Evolutionary conservation across 2,888 invertebrate genomes (phyloP).

Genomic region (Hedya salicella): DNA sequence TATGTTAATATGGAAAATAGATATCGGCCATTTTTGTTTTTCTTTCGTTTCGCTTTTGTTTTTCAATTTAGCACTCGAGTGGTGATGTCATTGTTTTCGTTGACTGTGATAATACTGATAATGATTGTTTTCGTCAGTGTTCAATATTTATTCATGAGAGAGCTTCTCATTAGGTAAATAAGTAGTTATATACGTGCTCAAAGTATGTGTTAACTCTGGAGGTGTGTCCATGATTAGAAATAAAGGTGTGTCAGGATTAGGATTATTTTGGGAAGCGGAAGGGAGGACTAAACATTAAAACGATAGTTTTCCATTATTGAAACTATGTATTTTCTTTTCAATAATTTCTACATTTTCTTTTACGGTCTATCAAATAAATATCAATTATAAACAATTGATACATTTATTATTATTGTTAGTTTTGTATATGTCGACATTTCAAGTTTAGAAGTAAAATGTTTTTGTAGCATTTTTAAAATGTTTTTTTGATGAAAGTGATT

Average conservation of each 20-base stretch:
- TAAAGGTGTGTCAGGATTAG: conserved; percentile 8
- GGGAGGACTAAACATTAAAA: conserved; percentile 60
- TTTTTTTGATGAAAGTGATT: conserved; percentile 78
- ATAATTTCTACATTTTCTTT: conserved; percentile 80
- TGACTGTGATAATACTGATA: conserved; percentile 10
- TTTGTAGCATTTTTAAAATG: conserved; percentile 72
- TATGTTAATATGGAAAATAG: conserved; percentile 66
- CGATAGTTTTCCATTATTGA: conserved; percentile 72
- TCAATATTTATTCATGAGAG: conserved; percentile 1
- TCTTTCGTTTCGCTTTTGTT: conserved; percentile 29
- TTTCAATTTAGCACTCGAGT: conserved; percentile 21
- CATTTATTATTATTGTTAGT: conserved; percentile 79
- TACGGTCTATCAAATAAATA: conserved; percentile 83
- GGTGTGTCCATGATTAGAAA: background rate
- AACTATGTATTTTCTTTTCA: conserved; percentile 81
- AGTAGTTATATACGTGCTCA: no score
- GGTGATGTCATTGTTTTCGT: conserved; percentile 35
- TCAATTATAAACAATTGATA: conserved; percentile 84
- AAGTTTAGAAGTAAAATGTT: conserved; percentile 77
- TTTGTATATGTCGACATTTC: conserved; percentile 79
- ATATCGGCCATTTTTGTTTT: conserved; percentile 57
- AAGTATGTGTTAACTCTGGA: background rate
- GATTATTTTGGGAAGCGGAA: no score
- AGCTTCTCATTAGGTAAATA: background rate
- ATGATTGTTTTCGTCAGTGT: conserved; percentile 14